phyloP scores from a whole-genome alignment of 2,888 invertebrate genomes.

The Lasioglossum vierecki region DNA sequence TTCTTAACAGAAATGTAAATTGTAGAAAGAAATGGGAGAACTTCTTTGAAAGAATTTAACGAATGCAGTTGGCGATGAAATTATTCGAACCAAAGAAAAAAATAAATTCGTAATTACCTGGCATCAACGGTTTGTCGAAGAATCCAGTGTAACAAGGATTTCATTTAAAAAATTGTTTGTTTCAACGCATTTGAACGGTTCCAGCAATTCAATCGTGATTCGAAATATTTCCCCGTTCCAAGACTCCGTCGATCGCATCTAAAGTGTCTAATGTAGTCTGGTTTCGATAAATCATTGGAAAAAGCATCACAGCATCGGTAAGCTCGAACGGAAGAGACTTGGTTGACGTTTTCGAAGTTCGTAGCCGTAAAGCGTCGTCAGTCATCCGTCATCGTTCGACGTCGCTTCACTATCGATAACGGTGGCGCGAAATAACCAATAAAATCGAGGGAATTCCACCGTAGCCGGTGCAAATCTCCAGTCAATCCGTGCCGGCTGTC shows the following conservation, averaged over 20 bases:
- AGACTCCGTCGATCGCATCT: neutral
- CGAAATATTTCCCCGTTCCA: neutral
- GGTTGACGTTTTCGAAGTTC: neutral
- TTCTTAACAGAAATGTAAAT: too few relatives aligned
- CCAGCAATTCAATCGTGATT: neutral
- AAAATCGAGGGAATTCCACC: slow-evolving; percentile 17
- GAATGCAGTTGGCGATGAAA: neutral
- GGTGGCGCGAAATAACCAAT: neutral
- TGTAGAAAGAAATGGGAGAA: too few relatives aligned
- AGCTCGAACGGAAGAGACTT: neutral
- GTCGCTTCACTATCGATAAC: slow-evolving; percentile 1
- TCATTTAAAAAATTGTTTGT: neutral
- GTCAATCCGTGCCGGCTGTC: slow-evolving; percentile 8
- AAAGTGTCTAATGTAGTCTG: neutral
- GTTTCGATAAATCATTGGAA: neutral
- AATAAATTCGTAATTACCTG: neutral
- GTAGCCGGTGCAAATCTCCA: neutral
- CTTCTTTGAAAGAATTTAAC: neutral
- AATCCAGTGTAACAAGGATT: neutral
- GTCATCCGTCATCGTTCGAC: neutral
- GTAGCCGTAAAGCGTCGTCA: neutral
- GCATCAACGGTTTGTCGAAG: neutral
- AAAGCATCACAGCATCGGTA: neutral
- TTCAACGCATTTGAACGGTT: too few relatives aligned
- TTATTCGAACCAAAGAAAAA: neutral